These are phyloP conservation scores for Aspidiotus destructor DNA, from an alignment of 2,888 invertebrate genomes.

Conservation along the genomic window DNA sequence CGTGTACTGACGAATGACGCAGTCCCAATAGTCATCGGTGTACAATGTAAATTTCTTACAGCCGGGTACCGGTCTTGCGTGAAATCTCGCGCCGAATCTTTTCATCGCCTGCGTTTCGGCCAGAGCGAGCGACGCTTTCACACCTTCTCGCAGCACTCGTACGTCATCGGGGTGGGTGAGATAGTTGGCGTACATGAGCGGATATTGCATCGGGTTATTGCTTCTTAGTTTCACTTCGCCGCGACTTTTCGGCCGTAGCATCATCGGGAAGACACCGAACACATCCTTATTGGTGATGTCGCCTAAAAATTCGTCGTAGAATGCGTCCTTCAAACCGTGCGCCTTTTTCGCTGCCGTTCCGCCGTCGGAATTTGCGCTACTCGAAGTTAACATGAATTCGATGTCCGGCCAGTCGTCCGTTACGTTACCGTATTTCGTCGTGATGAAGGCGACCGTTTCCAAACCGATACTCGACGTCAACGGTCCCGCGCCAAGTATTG, in stretches of 20 bases:
- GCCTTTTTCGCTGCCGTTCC: constrained; percentile 62
- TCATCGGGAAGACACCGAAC: constrained; percentile 77
- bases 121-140: constrained; percentile 72
- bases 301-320: constrained; percentile 64
- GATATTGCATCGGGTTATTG: constrained; percentile 62
- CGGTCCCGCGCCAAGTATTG: constrained; percentile 75
- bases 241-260: constrained; percentile 75
- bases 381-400: constrained; percentile 79
- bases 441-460: constrained; percentile 79
- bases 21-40: constrained; percentile 82
- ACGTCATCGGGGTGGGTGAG: constrained; percentile 78
- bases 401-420: constrained; percentile 87
- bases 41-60: constrained; percentile 66
- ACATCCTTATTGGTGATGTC: constrained; percentile 65
- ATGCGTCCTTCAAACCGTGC: constrained; percentile 70
- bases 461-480: constrained; percentile 76
- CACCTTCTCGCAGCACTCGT: constrained; percentile 70
- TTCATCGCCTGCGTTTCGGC: constrained; percentile 47
- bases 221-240: constrained; percentile 65
- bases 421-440: constrained; percentile 77
- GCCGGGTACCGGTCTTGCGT: constrained; percentile 64
- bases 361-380: constrained; percentile 74
- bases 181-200: constrained; percentile 84
- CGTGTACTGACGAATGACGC: constrained; percentile 70
- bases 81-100: constrained; percentile 66